A percentile compares a stretch with the other conserved stretches of the same genome.
These are phyloP conservation scores for Nothobranchius kuhntae DNA, from an alignment of 2,113 vertebrate species.

Conservation along the genomic window DNA sequence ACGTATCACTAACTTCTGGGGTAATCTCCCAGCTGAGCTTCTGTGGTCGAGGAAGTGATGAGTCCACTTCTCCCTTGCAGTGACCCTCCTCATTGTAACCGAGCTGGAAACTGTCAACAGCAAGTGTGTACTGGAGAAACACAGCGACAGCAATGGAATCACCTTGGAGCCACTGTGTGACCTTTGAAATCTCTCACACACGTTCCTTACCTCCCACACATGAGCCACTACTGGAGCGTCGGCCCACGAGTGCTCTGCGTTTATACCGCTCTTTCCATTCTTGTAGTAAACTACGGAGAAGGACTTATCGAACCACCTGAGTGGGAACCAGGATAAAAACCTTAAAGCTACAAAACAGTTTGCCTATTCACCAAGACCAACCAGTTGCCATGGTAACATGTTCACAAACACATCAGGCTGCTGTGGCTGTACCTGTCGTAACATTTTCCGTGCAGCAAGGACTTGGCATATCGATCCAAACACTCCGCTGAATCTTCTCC, in stretches of 20 bases:
- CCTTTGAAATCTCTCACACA: not conserved
- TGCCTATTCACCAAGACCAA: not conserved
- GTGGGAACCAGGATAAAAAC: not conserved
- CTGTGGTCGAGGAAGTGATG: constrained; percentile 81
- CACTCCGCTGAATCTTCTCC: constrained; percentile 78
- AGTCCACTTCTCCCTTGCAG: constrained; percentile 86
- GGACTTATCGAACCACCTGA: constrained; percentile 92
- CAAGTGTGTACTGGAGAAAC: constrained; percentile 81
- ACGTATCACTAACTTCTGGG: constrained; percentile 75
- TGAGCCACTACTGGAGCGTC: constrained; percentile 87
- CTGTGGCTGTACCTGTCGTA: constrained; percentile 82
- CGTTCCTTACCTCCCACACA: constrained; percentile 85
- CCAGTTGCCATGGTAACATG: not conserved
- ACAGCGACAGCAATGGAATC: not conserved
- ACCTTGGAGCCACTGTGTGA: not conserved
- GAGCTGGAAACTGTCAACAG: constrained; percentile 86
- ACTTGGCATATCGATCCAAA: constrained; percentile 84
- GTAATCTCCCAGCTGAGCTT: constrained; percentile 91
- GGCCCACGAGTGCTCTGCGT: constrained; percentile 89
- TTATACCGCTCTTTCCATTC: constrained; percentile 87
- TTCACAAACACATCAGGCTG: not conserved
- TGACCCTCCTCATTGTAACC: constrained; percentile 91
- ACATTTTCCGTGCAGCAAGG: constrained; percentile 86
- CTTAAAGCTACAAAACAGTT: not conserved
- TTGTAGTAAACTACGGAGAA: constrained; percentile 85